Evolutionary conservation across 2,888 invertebrate species (phyloP), one percentile per base, ranked within the genome.

Genomic region (Melinaea marsaeus): DNA sequence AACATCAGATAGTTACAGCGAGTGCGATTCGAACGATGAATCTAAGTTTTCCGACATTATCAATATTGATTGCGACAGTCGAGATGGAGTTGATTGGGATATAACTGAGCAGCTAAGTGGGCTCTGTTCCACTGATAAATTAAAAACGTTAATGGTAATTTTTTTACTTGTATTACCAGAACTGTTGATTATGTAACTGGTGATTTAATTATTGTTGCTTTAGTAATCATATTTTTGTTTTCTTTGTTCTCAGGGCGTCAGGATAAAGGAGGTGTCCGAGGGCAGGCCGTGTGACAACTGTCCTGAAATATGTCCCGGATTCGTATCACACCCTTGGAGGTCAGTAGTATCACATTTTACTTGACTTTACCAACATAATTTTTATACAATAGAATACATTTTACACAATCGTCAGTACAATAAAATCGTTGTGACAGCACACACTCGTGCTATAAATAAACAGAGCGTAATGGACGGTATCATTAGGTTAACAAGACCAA

Each of bases 281-380:
- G 97, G 97, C 34, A 95, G 96, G 75, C 95, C 96, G 51, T 98
- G 97, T 79, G 93, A 95, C 78, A 93, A 94, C 79, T 98, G 97
- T 81, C 94, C 93, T 63, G 95, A 95, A 76, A 91, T 93, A 67
- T 97, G 97, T 82, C 92, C 95, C 13, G 97, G 97, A 57, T 98
- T 96, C 86, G 93, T 93, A 65, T 93, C 95, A 62, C 97, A 98
- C 84, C 91, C 93, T 74, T 98, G 97, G 97, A 95, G 97, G 97
- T 97, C 87, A 93, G 95, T 91, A 13, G 57, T 42, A 32, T 59
- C 4, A 48, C 55, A 54, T 54, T 32, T 48, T 32, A 46, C 46
- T 46, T 51, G 2, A 22, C 3, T 7, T 51, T 22, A 22, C 13
- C 7, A 4, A 22, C 32, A 13, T 51, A 22, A 22, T 13, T 9